Base-by-base conservation (phyloP, 1,140 invertebrate species). In the Prorops nasuta region DNA sequence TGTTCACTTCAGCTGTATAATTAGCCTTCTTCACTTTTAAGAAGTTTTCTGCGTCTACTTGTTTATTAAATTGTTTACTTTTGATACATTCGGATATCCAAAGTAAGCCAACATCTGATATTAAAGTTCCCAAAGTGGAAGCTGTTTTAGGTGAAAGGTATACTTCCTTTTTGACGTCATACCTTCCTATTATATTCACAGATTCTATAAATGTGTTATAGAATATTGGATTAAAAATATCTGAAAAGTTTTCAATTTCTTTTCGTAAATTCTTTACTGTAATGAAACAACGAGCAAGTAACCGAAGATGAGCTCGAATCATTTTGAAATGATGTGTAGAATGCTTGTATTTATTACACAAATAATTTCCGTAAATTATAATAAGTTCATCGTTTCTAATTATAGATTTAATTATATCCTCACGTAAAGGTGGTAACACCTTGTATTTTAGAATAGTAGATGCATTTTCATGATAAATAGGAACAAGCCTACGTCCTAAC, bases 1-100 rank as follows among this genome's bases (percentile, higher is more conserved):
- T 51, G 16, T 56, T 56, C 2, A 41, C n/a, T 1, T 44, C 38
- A 19, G 49, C 39, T 2, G 39, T 1, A 24, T 22, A 58, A 24
- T 58, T 51, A 1, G 14, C 15, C 21, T 19, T 21, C 1, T 50
- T 24, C 2, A 54, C 12, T 45, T 54, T 54, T 15, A 51, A 37
- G 24, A 54, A 58, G 20, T 51, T 35, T 41, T 54, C 47, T 6
- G 36, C 34, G 20, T 37, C 15, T 34, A 6, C 1, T 22, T 42
- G n/a, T 3, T 21, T 18, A 3, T 51, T 36, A 16, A 6, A 1
- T 2, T 28, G 39, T 22, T 3, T 28, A 37, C 4, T 6, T 18
- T 40, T 40, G 8, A 40, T 12, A 20, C 12, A 19, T 12, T 40
- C 38, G 14, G 12, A 16, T 3, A 17, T 17, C 4, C n/a, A 17